Conservation (phyloP, 2,113 vertebrate genomes). For the Ammodytes dubius region DNA sequence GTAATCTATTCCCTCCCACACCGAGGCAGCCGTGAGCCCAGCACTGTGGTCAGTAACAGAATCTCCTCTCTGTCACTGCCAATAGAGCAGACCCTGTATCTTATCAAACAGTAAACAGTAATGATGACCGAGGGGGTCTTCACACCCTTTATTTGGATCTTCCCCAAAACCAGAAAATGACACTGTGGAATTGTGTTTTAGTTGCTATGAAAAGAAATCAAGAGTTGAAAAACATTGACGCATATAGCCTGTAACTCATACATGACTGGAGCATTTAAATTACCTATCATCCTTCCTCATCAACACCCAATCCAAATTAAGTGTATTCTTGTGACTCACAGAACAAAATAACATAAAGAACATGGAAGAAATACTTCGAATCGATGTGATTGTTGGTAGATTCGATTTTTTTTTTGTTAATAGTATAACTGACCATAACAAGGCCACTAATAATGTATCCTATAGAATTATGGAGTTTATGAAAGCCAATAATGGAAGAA, state of each 20-base stretch:
- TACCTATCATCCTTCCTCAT: neutral
- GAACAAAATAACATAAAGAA: neutral
- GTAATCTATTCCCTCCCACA: constrained; percentile 72
- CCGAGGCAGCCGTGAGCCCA: constrained; percentile 45
- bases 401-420: neutral
- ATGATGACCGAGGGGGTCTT: neutral
- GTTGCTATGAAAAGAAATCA: neutral
- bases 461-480: neutral
- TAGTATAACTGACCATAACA: neutral
- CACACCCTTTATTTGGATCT: constrained; percentile 14
- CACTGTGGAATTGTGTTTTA: neutral
- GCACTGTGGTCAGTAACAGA: constrained; percentile 42
- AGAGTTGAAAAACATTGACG: neutral
- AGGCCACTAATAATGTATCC: neutral
- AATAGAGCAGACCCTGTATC: constrained; percentile 3
- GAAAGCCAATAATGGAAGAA: neutral
- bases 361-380: neutral
- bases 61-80: constrained; percentile 16
- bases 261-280: neutral
- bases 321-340: neutral
- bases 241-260: neutral
- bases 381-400: neutral
- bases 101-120: constrained; percentile 13
- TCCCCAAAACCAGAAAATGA: neutral
- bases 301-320: neutral